Evolutionary conservation across 2,797 vertebrate species (phyloP).

Genomic region (Pempheris klunzingeri): DNA sequence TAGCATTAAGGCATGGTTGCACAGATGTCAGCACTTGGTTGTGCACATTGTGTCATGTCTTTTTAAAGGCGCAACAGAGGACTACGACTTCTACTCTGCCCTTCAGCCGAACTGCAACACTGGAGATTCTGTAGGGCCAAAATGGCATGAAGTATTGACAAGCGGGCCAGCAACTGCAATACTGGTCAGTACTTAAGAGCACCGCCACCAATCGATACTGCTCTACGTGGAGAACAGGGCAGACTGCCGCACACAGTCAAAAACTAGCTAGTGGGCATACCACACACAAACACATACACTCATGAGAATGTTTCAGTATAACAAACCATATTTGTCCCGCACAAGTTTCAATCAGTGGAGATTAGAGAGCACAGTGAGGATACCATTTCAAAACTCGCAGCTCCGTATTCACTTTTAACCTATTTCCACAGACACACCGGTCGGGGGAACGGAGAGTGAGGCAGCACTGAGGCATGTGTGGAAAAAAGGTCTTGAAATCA

Average conservation of each 20-base stretch:
- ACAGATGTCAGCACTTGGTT: neutral
- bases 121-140: slow-evolving; percentile 34
- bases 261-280: neutral
- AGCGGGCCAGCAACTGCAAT: slow-evolving; percentile 28
- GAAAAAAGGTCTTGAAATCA: slow-evolving; percentile 65
- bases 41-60: neutral
- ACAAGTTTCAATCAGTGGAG: neutral
- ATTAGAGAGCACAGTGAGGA: slow-evolving; percentile 17
- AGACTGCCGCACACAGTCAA: neutral
- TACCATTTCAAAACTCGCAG: slow-evolving; percentile 22
- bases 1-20: neutral
- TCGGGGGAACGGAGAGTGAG: slow-evolving; percentile 28
- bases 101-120: slow-evolving; percentile 50
- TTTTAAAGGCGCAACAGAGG: slow-evolving; percentile 8
- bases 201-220: slow-evolving; percentile 61
- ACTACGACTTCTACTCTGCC: slow-evolving; percentile 29
- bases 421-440: slow-evolving; percentile 29
- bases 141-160: slow-evolving; percentile 62
- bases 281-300: neutral
- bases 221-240: slow-evolving; percentile 1
- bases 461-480: slow-evolving; percentile 55
- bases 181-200: slow-evolving; percentile 50
- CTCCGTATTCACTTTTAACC: slow-evolving; percentile 28
- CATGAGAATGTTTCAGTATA: neutral
- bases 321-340: neutral